Evolutionary conservation across 2,113 vertebrate species (phyloP).

Genomic region (Cyprinus carpio): DNA sequence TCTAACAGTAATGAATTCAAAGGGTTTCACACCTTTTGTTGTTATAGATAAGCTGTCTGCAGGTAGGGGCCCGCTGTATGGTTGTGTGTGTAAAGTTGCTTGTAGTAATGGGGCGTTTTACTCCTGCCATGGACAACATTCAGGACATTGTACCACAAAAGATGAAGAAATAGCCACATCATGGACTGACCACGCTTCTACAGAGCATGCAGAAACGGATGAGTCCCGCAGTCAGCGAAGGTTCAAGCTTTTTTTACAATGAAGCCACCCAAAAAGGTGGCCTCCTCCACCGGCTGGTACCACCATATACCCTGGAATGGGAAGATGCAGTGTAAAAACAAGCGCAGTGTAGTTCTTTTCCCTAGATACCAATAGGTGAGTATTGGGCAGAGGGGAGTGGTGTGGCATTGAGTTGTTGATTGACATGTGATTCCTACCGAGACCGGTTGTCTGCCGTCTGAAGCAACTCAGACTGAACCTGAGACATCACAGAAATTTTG

Average conservation of each 20-base stretch:
- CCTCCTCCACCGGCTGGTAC: constrained; percentile 92
- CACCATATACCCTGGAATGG: constrained; percentile 86
- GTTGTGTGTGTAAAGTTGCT: constrained; percentile 54
- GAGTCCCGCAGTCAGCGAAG: constrained; percentile 86
- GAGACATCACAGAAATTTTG: constrained; percentile 94
- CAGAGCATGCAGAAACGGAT: constrained; percentile 87
- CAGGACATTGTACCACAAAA: constrained; percentile 89
- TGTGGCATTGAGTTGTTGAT: background rate
- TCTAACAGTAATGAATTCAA: background rate
- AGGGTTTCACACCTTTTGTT: constrained; percentile 42
- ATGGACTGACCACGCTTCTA: constrained; percentile 81
- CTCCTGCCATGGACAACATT: constrained; percentile 87
- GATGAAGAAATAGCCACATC: constrained; percentile 77
- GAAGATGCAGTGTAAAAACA: background rate
- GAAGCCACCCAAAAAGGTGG: constrained; percentile 92
- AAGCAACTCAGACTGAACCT: constrained; percentile 93
- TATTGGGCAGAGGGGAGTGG: too few relatives aligned
- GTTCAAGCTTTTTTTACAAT: constrained; percentile 89
- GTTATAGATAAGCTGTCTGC: constrained; percentile 3
- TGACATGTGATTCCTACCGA: constrained; percentile 79
- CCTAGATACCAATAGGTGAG: background rate
- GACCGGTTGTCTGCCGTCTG: constrained; percentile 89
- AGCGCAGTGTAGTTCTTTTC: background rate
- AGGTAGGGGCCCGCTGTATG: constrained; percentile 29
- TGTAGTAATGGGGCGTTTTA: constrained; percentile 76